Evolutionary conservation across 2,888 invertebrate genomes (phyloP), one percentile per base, ranked within the genome.

Genomic region (Sthenelais limicola): DNA sequence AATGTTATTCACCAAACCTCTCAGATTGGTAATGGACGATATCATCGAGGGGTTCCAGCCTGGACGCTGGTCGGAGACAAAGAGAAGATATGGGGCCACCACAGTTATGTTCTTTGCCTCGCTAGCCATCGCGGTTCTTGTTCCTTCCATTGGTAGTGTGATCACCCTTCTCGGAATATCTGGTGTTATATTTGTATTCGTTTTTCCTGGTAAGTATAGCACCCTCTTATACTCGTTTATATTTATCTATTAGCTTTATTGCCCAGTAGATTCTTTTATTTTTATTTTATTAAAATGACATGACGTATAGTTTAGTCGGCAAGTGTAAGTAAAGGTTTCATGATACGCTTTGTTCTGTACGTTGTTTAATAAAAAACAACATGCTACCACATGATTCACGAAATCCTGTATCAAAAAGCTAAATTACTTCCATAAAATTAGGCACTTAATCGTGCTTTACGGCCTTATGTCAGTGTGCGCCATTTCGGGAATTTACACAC

Each of bases 171-270:
- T 76, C 18, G 76, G 76, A 12, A 70, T 73, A 7, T 47, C 70
- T 18, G 72, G 75, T 24, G 72, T 73, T 38, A 67, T 75, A 48
- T 75, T 76, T 52, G 73, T 73, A 18, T 76, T 76, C 54, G 33
- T 76, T 7, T 73, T 73, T 32, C 76, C 76, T 67, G 76, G 76
- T 76, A 74, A 12, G 24, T 18, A 38, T 5, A n/a, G 9, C 5
- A 12, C 30, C 38, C 4, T 18, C 43, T 43, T 43, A 12, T 9
- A 43, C 18, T 43, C 12, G 18, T 43, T 43, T 12, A 43, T 12
- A 43, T 12, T 43, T 9, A 43, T 18, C 9, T 43, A n/a, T n/a
- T n/a, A n/a, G n/a, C n/a, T n/a, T n/a, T n/a, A n/a, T n/a, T n/a
- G n/a, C n/a, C 43, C 9, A 18, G 18, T 18, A 12, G 43, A 43